Percentiles rank a stretch among this genome's conserved stretches.
Conservation (phyloP, 2,113 vertebrate genomes). For the Plecturocebus donacophilus region DNA sequence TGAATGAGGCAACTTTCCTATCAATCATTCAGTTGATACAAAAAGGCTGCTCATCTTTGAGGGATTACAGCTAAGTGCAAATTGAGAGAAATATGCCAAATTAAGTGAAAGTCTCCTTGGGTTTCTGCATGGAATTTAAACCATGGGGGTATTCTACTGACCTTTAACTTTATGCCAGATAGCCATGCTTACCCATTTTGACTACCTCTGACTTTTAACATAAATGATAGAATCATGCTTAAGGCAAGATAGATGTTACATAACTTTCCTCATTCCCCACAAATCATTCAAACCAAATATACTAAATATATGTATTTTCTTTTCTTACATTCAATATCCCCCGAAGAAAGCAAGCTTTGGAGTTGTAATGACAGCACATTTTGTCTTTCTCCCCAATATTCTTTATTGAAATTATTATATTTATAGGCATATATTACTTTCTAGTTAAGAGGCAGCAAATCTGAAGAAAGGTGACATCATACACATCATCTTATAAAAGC, state of each 20-base stretch:
- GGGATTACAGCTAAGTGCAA: neutral
- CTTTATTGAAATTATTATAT: neutral
- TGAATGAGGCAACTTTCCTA: neutral
- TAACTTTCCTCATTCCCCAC: neutral
- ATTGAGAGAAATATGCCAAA: neutral
- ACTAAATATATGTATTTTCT: neutral
- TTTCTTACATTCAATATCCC: neutral
- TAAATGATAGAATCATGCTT: neutral
- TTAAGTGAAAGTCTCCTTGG: neutral
- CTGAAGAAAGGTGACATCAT: neutral
- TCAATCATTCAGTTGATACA: neutral
- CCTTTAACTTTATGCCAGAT: neutral
- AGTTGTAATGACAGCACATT: neutral
- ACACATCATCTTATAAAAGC: neutral
- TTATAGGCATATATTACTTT: slow-evolving; percentile 2
- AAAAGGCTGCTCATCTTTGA: neutral
- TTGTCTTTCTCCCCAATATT: neutral
- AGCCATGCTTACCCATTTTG: neutral
- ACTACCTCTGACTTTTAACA: neutral
- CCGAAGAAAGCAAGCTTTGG: neutral
- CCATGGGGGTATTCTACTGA: neutral
- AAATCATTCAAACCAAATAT: neutral
- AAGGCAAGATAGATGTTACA: neutral
- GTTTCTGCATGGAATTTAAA: neutral
- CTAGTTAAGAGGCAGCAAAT: neutral